Conservation (phyloP, 2,113 vertebrate species). For the Neodon shergylaensis region DNA sequence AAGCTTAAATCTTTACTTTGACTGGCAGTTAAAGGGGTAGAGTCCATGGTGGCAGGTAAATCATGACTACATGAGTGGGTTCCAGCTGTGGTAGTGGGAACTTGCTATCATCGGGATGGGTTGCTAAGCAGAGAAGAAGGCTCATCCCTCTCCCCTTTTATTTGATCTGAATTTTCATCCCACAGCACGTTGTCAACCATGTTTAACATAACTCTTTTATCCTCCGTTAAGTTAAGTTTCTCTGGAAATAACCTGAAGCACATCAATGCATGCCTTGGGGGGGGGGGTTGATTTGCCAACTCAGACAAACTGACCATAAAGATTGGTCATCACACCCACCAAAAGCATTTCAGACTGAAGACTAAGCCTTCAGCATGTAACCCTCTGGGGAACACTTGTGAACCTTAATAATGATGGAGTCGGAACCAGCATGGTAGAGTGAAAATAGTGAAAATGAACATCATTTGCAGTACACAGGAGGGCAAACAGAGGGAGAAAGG, state of each 20-base stretch:
- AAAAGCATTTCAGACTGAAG: background rate
- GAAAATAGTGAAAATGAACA: conserved; percentile 17
- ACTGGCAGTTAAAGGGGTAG: background rate
- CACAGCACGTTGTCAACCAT: background rate
- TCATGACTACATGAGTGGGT: background rate
- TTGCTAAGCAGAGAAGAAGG: background rate
- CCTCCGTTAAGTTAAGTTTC: background rate
- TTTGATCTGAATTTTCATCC: background rate
- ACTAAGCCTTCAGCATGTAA: background rate
- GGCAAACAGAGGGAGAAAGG: background rate
- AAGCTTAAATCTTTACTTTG: background rate
- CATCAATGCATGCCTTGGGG: background rate
- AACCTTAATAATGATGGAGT: background rate
- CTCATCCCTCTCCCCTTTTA: background rate
- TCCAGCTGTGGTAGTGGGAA: background rate
- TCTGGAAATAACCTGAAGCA: background rate
- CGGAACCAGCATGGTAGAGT: background rate
- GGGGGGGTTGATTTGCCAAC: background rate
- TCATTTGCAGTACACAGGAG: background rate
- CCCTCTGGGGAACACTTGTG: background rate
- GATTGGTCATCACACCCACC: background rate
- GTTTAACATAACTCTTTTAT: background rate
- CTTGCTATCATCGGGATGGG: background rate
- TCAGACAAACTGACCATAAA: background rate
- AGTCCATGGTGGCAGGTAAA: background rate